Conservation (phyloP, 2,113 vertebrate genomes). For the Hydrolagus affinis region DNA sequence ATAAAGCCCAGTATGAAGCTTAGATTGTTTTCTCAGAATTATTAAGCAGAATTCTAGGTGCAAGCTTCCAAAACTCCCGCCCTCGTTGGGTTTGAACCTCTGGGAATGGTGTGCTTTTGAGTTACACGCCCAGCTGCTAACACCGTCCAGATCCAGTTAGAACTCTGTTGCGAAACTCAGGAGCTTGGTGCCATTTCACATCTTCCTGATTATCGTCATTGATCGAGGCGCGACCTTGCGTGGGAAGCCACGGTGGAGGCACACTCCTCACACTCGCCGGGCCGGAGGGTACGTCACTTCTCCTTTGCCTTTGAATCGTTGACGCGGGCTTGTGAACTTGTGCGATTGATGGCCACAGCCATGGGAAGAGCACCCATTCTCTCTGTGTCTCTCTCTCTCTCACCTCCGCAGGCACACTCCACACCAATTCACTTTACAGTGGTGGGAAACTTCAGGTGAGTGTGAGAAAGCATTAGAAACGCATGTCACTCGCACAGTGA, state of each 20-base stretch:
- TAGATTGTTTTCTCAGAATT: background rate
- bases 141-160: background rate
- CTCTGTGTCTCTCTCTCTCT: background rate
- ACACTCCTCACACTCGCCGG: background rate
- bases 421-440: background rate
- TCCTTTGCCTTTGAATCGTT: background rate
- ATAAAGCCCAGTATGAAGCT: too few relatives aligned
- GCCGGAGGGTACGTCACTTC: too few relatives aligned
- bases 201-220: background rate
- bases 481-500: too few relatives aligned
- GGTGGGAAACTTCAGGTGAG: background rate
- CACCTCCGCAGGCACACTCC: background rate
- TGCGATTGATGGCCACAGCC: background rate
- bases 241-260: background rate
- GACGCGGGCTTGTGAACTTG: background rate
- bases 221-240: background rate
- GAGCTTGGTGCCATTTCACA: background rate
- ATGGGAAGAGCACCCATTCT: background rate
- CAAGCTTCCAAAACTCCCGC: background rate
- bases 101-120: conserved; percentile 13
- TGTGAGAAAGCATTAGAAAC: background rate
- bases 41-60: background rate
- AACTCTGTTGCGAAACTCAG: background rate
- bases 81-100: background rate
- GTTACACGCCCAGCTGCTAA: background rate